Evolutionary conservation across 2,113 vertebrate species (phyloP).

Genomic region (Corythaixoides concolor): DNA sequence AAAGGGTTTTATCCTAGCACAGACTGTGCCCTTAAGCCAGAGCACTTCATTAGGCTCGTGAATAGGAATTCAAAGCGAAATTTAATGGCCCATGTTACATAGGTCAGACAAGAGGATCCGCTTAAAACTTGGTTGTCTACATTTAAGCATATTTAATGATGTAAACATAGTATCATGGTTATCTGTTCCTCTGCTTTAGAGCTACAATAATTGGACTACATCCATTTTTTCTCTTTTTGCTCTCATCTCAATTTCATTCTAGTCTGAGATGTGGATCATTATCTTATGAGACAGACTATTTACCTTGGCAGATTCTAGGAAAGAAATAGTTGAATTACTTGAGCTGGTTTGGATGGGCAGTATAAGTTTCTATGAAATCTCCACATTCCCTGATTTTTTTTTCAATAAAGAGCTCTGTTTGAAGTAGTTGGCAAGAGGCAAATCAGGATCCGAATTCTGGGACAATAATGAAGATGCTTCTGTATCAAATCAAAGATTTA

Average conservation of each 20-base stretch:
- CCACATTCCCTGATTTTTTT: background rate
- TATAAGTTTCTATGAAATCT: background rate
- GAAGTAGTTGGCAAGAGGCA: background rate
- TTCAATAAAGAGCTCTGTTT: background rate
- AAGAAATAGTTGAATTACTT: constrained; percentile 19
- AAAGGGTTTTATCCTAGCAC: background rate
- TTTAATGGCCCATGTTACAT: background rate
- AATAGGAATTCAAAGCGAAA: background rate
- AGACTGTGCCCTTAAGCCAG: background rate
- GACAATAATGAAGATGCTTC: background rate
- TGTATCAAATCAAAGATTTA: background rate
- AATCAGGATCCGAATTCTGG: background rate
- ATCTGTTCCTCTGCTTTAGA: background rate
- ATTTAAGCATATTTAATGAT: background rate
- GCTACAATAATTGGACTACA: background rate
- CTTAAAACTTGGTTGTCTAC: background rate
- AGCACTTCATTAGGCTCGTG: background rate
- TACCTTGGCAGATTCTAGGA: background rate
- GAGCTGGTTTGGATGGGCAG: background rate
- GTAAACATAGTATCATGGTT: background rate
- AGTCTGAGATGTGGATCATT: constrained; percentile 7
- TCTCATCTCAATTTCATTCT: background rate
- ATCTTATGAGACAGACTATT: background rate
- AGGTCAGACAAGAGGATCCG: background rate
- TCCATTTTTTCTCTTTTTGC: background rate